phyloP scores from a whole-genome alignment of 2,888 invertebrate species.

The Syrphus vitripennis region DNA sequence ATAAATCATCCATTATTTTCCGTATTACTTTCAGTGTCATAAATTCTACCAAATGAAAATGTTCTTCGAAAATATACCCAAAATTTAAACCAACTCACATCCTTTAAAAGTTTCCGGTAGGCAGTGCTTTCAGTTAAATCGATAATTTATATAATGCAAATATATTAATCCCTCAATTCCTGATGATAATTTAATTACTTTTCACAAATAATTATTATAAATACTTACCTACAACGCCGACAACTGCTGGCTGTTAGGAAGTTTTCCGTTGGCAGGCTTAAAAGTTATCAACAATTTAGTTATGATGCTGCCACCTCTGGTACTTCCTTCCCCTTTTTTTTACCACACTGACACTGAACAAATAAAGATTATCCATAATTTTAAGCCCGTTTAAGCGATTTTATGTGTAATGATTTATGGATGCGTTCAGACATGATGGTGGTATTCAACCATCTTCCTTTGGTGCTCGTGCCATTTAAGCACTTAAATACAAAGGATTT shows the following conservation, averaged over 20 bases:
- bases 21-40: neutral
- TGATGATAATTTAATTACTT: constrained; percentile 53
- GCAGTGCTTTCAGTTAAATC: neutral
- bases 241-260: constrained; percentile 3
- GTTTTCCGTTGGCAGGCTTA: neutral
- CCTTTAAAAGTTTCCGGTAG: neutral
- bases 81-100: neutral
- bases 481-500: constrained; percentile 36
- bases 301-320: neutral
- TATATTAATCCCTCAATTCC: constrained; percentile 5
- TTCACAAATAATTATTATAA: constrained; percentile 24
- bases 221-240: too few species aligned
- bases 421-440: constrained; percentile 42
- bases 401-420: constrained; percentile 63
- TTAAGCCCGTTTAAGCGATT: constrained; percentile 60
- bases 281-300: constrained; percentile 24
- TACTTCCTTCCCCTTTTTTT: neutral
- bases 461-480: constrained; percentile 39
- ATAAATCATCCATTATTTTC: neutral
- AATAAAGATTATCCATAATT: constrained; percentile 55
- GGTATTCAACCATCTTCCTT: neutral
- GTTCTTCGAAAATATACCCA: neutral
- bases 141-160: constrained; percentile 25
- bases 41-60: neutral
- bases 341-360: constrained; percentile 2